A percentile compares a stretch with the other conserved stretches of the same genome.
Evolutionary conservation across 2,113 vertebrate genomes (phyloP).

Genomic region (Alexandromys fortis): DNA sequence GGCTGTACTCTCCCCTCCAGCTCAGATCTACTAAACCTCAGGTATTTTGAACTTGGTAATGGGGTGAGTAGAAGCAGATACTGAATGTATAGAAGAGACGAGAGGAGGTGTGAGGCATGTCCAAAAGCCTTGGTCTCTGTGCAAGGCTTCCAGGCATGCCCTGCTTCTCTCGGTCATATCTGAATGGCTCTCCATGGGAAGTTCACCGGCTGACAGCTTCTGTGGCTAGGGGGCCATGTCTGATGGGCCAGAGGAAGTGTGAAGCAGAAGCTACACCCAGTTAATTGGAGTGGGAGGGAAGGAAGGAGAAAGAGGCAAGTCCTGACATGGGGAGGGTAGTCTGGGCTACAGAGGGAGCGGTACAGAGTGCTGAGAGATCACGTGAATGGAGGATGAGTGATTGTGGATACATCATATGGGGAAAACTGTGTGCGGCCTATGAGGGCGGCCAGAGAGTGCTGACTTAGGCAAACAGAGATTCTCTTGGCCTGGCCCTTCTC

Average conservation of each 20-base stretch:
- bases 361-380: conserved; percentile 66
- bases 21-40: not conserved
- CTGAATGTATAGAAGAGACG: not conserved
- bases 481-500: conserved; percentile 23
- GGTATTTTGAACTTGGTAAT: not conserved
- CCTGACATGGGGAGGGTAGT: conserved; percentile 36
- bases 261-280: not conserved
- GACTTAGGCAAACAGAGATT: conserved; percentile 46
- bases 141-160: not conserved
- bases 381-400: conserved; percentile 66
- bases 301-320: conserved; percentile 41
- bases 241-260: not conserved
- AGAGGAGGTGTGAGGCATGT: not conserved
- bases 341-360: not conserved
- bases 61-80: not conserved
- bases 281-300: conserved; percentile 24
- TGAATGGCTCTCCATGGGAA: not conserved
- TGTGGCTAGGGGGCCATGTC: conserved; percentile 7
- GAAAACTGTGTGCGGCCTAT: conserved; percentile 22
- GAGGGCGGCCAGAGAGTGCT: conserved; percentile 28
- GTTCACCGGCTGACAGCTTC: not conserved
- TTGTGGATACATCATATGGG: conserved; percentile 48
- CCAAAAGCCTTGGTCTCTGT: not conserved
- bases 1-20: not conserved
- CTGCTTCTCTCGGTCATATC: not conserved